These are phyloP conservation scores for Tetramorium simillimum DNA, from an alignment of 1,140 invertebrate species.

Conservation along the genomic window DNA sequence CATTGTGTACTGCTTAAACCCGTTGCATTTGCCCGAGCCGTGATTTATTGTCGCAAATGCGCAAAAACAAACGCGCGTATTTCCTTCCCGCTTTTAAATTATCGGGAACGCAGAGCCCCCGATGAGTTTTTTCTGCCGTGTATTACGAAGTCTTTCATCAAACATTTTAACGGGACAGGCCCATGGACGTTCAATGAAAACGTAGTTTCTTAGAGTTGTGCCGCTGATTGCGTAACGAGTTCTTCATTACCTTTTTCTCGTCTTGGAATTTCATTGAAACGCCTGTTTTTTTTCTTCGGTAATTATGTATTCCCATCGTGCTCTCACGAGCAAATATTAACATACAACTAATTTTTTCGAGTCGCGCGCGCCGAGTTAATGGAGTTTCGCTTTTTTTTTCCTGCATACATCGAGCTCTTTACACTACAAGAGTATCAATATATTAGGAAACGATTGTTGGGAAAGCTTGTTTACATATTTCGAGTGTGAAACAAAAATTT, in stretches of 20 bases:
- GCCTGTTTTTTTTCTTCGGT: constrained; percentile 8
- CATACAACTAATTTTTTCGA: constrained; percentile 6
- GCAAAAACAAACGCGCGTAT: constrained; percentile 42
- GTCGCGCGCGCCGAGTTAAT: constrained; percentile 24
- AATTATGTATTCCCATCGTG: constrained; percentile 18
- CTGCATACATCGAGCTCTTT: background rate
- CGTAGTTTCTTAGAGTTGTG: constrained; percentile 3
- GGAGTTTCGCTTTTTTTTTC: constrained; percentile 6
- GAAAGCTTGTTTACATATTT: background rate
- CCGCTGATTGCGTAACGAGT: constrained; percentile 27
- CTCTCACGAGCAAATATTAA: constrained; percentile 35
- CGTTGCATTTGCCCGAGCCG: background rate
- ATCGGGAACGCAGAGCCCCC: background rate
- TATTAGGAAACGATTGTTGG: constrained; percentile 1
- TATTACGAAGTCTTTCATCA: constrained; percentile 3
- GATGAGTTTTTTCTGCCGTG: background rate
- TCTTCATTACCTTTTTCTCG: constrained; percentile 13
- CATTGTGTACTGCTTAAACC: background rate
- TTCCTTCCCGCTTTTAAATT: constrained; percentile 12
- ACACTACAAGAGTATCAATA: background rate
- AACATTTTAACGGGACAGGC: constrained; percentile 26
- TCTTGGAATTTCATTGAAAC: constrained; percentile 21
- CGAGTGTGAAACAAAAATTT: background rate
- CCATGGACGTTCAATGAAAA: constrained; percentile 20
- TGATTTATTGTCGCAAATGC: constrained; percentile 20